These are phyloP conservation scores for Eupithecia centaureata DNA, from an alignment of 2,888 invertebrate species.

Conservation along the genomic window DNA sequence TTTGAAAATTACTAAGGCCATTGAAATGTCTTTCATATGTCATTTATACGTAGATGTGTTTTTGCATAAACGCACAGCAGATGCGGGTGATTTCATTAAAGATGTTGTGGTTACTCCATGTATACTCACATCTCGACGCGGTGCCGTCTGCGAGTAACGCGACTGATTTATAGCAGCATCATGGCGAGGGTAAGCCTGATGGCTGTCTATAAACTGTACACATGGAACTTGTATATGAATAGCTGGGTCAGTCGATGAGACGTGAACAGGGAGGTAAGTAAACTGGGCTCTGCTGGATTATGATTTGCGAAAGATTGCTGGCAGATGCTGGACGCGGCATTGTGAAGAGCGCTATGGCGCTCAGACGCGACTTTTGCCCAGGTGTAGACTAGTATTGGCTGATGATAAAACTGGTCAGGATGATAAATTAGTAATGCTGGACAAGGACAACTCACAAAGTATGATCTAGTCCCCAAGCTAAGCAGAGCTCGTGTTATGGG, in stretches of 20 bases:
- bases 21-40: too few species aligned
- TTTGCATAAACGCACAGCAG: too few species aligned
- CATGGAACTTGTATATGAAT: conserved; percentile 3
- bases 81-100: not conserved
- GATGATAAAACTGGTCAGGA: not conserved
- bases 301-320: not conserved
- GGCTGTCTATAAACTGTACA: conserved; percentile 28
- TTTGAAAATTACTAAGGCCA: too few species aligned
- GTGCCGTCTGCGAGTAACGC: conserved; percentile 28
- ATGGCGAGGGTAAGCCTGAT: conserved; percentile 26
- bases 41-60: too few species aligned
- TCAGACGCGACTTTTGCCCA: not conserved
- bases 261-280: not conserved
- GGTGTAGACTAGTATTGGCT: not conserved
- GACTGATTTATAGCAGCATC: conserved; percentile 31
- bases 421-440: too few species aligned
- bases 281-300: not conserved
- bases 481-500: too few species aligned
- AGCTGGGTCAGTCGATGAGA: conserved; percentile 14
- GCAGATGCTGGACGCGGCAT: not conserved
- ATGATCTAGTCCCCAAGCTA: too few species aligned
- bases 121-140: conserved; percentile 7
- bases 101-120: not conserved
- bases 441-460: too few species aligned
- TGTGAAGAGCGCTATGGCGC: not conserved